Base-by-base conservation (phyloP, 2,797 vertebrate species). In the Acanthurus tractus region DNA sequence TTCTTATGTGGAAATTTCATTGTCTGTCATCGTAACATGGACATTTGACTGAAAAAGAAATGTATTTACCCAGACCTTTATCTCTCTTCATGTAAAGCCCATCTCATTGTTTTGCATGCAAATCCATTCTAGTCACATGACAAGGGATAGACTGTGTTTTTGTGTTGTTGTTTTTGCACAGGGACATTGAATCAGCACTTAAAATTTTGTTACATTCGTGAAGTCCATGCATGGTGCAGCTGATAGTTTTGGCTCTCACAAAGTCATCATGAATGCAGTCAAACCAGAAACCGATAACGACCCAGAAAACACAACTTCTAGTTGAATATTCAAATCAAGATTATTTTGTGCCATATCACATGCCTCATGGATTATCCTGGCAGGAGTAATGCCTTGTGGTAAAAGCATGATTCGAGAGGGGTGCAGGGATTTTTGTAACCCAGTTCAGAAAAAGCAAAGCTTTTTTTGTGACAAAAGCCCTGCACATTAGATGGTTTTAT, bases 101-200 rank as follows among this genome's bases (percentile, higher is more conserved):
- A 92, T 86, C 75, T 90, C 80, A 90, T 89, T 88, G 74, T 93
- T 93, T 93, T 94, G 94, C 93, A 96, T 95, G 94, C 88, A 4
- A 88, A 89, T 90, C 82, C 87, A 87, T 90, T 88, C 90, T 88
- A 85, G 85, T 90, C 91, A 86, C 81, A 90, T 74, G 66, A 86
- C 74, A 87, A 86, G 85, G 86, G 76, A 83, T 78, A 87, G 83
- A 90, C 83, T 85, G 88, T 88, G 81, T 90, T 90, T 92, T 90
- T 91, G 83, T 92, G 87, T 93, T 88, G 76, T 89, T 86, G 84
- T 93, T 91, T 82, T 91, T 86, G 78, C 81, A 92, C 86, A 89
- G 76, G 81, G 82, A 89, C 79, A 76, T 82, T 88, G 59, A 93
- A 86, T 90, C 84, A 88, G 92, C 91, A 93, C 93, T 93, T 91